Percentiles rank a stretch among this genome's conserved stretches.
These are phyloP conservation scores for Leptopilina syphax DNA, from an alignment of 2,888 invertebrate genomes.

Conservation along the genomic window DNA sequence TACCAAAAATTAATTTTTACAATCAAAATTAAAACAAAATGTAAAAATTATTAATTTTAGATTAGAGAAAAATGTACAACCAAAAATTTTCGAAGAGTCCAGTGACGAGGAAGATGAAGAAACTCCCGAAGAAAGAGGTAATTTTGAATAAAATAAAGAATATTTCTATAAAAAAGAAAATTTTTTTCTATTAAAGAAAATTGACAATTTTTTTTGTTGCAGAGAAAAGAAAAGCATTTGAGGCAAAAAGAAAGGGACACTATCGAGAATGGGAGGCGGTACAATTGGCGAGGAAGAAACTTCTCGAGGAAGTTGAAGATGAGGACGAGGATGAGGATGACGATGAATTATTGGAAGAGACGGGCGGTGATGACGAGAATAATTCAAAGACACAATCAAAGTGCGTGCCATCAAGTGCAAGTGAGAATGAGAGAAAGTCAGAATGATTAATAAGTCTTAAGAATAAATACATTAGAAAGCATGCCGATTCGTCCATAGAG, in stretches of 20 bases:
- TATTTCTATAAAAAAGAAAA: background rate
- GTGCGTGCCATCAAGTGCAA: conserved; percentile 74
- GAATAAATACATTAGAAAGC: conserved; percentile 55
- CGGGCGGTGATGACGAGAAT: conserved; percentile 57
- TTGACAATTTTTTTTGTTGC: conserved; percentile 48
- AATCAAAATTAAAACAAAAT: too few species aligned
- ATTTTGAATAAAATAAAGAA: conserved; percentile 23
- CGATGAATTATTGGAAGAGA: conserved; percentile 66
- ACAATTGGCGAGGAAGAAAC: conserved; percentile 91
- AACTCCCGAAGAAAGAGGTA: conserved; percentile 78
- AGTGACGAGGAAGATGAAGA: conserved; percentile 76
- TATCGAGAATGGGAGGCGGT: conserved; percentile 99
- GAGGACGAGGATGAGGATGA: conserved; percentile 80
- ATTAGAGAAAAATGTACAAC: conserved; percentile 75
- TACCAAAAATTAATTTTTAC: too few species aligned
- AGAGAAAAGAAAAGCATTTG: conserved; percentile 89
- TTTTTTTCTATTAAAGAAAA: too few species aligned
- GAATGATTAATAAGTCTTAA: conserved; percentile 57
- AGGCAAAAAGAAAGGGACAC: conserved; percentile 95
- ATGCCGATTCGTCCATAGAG: conserved; percentile 57
- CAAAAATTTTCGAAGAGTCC: conserved; percentile 77
- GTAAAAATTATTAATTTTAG: conserved; percentile 55
- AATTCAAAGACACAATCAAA: conserved; percentile 65
- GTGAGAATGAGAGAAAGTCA: conserved; percentile 67
- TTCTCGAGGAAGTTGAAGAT: conserved; percentile 93